Evolutionary conservation across 2,113 vertebrate genomes (phyloP).

Genomic region (Nyctereutes procyonoides): DNA sequence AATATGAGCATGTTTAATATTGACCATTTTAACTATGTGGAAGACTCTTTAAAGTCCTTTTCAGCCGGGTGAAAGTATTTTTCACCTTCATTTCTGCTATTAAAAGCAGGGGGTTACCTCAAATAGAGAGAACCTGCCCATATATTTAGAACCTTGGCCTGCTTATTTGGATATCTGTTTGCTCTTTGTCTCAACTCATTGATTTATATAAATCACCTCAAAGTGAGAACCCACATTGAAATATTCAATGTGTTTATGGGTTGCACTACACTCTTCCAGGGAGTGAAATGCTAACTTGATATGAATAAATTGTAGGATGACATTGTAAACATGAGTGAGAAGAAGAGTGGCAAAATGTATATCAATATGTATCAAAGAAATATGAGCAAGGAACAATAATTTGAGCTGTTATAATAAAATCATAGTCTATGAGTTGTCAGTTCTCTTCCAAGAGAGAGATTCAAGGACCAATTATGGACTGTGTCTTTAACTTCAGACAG

Average conservation of each 20-base stretch:
- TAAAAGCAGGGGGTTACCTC: neutral
- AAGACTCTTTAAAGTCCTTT: constrained; percentile 19
- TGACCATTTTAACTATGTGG: neutral
- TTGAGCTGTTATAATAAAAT: neutral
- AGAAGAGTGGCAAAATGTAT: neutral
- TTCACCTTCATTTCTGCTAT: neutral
- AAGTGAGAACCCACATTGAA: neutral
- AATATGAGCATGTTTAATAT: neutral
- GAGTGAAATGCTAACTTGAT: neutral
- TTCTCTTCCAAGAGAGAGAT: neutral
- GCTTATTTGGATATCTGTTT: neutral
- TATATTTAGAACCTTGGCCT: neutral
- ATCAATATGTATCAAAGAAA: neutral
- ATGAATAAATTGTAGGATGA: neutral
- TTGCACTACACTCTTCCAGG: neutral
- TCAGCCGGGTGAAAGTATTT: neutral
- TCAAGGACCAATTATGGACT: neutral
- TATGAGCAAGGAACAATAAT: neutral
- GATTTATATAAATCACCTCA: constrained; percentile 23
- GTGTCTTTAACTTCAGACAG: neutral
- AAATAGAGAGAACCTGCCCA: neutral
- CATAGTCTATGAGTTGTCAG: neutral
- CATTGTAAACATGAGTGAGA: neutral
- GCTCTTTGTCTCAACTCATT: neutral
- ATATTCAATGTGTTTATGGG: neutral